Evolutionary conservation across 2,888 invertebrate genomes (phyloP).

Genomic region (Mimas tiliae): DNA sequence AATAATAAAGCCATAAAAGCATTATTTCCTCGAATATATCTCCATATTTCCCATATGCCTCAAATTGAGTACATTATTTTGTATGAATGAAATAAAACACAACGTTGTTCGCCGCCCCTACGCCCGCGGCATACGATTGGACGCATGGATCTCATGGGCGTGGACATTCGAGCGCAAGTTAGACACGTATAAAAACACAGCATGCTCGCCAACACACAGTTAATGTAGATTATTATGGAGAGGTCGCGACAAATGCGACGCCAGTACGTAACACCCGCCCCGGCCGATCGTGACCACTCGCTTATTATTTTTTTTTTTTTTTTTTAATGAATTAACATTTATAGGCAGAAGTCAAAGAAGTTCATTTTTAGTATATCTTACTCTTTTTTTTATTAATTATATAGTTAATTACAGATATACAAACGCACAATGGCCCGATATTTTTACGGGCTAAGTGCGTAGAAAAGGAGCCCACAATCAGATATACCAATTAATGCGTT

Average conservation of each 20-base stretch:
- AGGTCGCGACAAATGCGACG: slow-evolving; percentile 51
- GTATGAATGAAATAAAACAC: slow-evolving; percentile 48
- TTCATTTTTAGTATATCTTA: too few species aligned
- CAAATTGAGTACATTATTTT: background rate
- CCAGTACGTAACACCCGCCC: slow-evolving; percentile 41
- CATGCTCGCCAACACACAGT: slow-evolving; percentile 78
- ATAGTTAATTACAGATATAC: too few species aligned
- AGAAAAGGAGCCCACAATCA: too few species aligned
- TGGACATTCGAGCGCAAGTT: slow-evolving; percentile 54
- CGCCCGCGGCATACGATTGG: slow-evolving; percentile 22
- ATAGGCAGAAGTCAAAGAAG: too few species aligned
- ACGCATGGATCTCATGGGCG: slow-evolving; percentile 34
- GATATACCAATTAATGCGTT: too few species aligned
- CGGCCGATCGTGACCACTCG: slow-evolving; percentile 38
- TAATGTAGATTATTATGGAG: slow-evolving; percentile 51
- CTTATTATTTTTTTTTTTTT: background rate
- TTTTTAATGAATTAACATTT: too few species aligned
- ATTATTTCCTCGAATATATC: background rate
- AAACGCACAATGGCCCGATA: too few species aligned
- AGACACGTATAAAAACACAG: slow-evolving; percentile 72
- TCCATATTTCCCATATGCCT: background rate
- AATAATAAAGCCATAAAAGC: too few species aligned
- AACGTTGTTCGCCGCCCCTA: slow-evolving; percentile 37
- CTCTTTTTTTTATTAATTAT: too few species aligned
- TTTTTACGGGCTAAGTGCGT: too few species aligned